Percentiles rank a stretch among this genome's conserved stretches.
These are phyloP conservation scores for Villa cingulata DNA, from an alignment of 2,888 invertebrate genomes.

Conservation along the genomic window DNA sequence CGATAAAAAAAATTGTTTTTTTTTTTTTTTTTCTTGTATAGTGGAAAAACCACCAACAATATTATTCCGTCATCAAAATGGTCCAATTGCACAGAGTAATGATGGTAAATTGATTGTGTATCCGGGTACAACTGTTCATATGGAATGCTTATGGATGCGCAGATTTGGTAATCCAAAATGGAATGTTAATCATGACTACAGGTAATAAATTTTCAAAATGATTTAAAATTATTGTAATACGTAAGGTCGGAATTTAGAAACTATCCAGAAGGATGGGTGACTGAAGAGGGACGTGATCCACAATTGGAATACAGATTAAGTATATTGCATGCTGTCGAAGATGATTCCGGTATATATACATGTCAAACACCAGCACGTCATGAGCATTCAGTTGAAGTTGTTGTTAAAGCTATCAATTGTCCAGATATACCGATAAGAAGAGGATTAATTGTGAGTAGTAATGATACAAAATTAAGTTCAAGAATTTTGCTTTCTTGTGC, in stretches of 20 bases:
- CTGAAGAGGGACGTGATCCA: conserved; percentile 64
- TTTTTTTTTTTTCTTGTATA: conserved; percentile 24
- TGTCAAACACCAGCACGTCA: conserved; percentile 78
- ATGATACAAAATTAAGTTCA: conserved; percentile 60
- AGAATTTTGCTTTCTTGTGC: conserved; percentile 61
- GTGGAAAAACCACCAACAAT: conserved; percentile 80
- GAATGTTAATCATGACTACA: conserved; percentile 55
- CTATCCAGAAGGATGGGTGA: conserved; percentile 70
- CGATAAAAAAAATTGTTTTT: neutral
- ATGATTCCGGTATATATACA: conserved; percentile 71
- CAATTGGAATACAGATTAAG: conserved; percentile 68
- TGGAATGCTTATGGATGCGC: conserved; percentile 81
- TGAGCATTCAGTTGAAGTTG: conserved; percentile 64
- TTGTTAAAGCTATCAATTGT: conserved; percentile 70
- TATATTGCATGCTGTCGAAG: conserved; percentile 64
- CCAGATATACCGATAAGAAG: conserved; percentile 57
- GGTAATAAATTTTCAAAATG: conserved; percentile 23
- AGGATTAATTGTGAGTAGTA: conserved; percentile 56
- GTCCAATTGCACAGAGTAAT: conserved; percentile 75
- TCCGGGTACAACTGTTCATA: conserved; percentile 71
- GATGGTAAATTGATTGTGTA: conserved; percentile 75
- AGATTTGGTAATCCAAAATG: conserved; percentile 76
- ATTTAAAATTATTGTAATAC: conserved; percentile 1
- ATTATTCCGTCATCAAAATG: conserved; percentile 64
- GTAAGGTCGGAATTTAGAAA: conserved; percentile 35